Conservation (phyloP, 2,888 invertebrate species). For the Neocrepidodera transversa region DNA sequence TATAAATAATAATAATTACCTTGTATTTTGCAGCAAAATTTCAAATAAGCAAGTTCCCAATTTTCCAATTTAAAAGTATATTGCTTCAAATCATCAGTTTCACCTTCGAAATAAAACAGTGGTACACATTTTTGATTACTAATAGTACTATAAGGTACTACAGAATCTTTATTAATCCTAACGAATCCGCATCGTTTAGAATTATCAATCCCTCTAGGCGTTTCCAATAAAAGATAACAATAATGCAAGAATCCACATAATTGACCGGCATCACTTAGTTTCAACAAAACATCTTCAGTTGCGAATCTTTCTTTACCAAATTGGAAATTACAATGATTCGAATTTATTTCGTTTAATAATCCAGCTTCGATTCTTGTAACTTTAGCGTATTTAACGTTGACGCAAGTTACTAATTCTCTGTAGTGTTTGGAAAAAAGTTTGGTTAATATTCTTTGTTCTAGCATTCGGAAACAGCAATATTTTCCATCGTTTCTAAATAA, state of each 20-base stretch:
- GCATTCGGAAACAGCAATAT: constrained; percentile 92
- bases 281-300: constrained; percentile 89
- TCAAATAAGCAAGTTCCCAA: constrained; percentile 91
- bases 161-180: constrained; percentile 89
- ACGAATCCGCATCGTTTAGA: constrained; percentile 90
- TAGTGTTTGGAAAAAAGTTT: constrained; percentile 89
- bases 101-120: constrained; percentile 88
- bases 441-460: constrained; percentile 87
- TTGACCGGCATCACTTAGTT: constrained; percentile 85
- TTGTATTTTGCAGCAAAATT: constrained; percentile 94
- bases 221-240: constrained; percentile 83
- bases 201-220: constrained; percentile 68
- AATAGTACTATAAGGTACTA: constrained; percentile 89
- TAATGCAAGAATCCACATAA: constrained; percentile 90
- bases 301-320: constrained; percentile 90
- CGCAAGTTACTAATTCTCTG: constrained; percentile 88
- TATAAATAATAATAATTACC: constrained; percentile 72
- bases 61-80: constrained; percentile 87
- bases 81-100: constrained; percentile 87
- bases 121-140: constrained; percentile 88
- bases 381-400: constrained; percentile 90
- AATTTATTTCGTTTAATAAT: constrained; percentile 90
- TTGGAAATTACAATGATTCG: constrained; percentile 88
- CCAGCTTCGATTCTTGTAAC: constrained; percentile 90
- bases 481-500: constrained; percentile 83